Percentiles rank a stretch among this genome's conserved stretches.
Conservation (phyloP, 1,140 invertebrate genomes). For the Lineus longissimus region DNA sequence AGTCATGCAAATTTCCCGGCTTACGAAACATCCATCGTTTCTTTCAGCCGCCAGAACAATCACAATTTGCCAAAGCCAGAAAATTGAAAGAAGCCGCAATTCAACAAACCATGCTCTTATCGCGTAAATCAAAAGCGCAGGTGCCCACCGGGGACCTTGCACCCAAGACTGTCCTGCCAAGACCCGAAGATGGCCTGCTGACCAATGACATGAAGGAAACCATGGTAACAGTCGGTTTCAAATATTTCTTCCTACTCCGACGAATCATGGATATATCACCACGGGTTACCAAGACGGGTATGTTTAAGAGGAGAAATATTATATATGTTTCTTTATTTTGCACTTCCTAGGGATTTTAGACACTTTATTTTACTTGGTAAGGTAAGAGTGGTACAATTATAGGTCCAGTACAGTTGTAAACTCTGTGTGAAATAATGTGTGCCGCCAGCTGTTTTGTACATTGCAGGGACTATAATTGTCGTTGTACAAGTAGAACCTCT, state of each 20-base stretch:
- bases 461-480: no score
- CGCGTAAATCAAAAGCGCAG: background rate
- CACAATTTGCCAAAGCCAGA: background rate
- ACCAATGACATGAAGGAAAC: background rate
- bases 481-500: no score
- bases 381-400: no score
- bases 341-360: no score
- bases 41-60: constrained; percentile 6
- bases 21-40: no score
- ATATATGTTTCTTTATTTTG: no score
- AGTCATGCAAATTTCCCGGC: no score
- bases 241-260: constrained; percentile 8
- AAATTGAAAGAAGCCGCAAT: background rate
- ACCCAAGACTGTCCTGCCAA: background rate
- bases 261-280: constrained; percentile 5
- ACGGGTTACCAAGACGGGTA: background rate
- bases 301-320: no score
- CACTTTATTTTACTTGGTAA: no score
- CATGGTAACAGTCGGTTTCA: background rate
- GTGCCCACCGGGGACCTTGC: background rate
- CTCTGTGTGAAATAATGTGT: no score
- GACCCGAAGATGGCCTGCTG: background rate
- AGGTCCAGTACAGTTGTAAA: no score
- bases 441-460: no score
- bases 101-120: background rate